Conservation (phyloP, 2,797 vertebrate genomes). For the Amblyopsis hoosieri region DNA sequence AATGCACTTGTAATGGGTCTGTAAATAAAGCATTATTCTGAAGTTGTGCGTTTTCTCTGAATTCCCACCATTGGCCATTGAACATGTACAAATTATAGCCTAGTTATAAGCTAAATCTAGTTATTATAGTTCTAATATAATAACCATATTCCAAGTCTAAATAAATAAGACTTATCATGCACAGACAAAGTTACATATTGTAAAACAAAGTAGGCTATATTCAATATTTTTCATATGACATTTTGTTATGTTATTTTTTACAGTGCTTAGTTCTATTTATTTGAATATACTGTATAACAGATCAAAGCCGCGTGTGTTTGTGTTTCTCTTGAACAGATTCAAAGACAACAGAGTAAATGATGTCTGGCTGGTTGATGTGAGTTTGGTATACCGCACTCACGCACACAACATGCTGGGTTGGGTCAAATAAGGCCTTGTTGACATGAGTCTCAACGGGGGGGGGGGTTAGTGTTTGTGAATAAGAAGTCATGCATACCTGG, state of each 20-base stretch:
- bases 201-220: too few relatives aligned
- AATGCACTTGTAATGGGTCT: not conserved
- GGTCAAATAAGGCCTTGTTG: too few relatives aligned
- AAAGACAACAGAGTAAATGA: slow-evolving; percentile 78
- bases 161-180: too few relatives aligned
- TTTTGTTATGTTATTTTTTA: too few relatives aligned
- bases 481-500: slow-evolving; percentile 70
- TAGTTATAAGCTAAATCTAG: too few relatives aligned
- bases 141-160: too few relatives aligned
- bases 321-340: slow-evolving; percentile 63
- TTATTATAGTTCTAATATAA: too few relatives aligned
- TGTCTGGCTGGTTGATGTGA: slow-evolving; percentile 83
- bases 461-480: slow-evolving; percentile 51
- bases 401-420: not conserved
- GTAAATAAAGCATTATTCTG: not conserved
- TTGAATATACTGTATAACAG: not conserved
- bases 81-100: too few relatives aligned
- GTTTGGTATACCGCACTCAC: slow-evolving; percentile 45
- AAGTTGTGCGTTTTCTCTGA: not conserved
- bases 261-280: not conserved
- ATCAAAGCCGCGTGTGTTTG: not conserved
- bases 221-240: too few relatives aligned
- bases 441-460: not conserved
- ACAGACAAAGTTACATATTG: too few relatives aligned
- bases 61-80: not conserved